phyloP scores from a whole-genome alignment of 2,113 vertebrate species.

The Saccopteryx leptura region DNA sequence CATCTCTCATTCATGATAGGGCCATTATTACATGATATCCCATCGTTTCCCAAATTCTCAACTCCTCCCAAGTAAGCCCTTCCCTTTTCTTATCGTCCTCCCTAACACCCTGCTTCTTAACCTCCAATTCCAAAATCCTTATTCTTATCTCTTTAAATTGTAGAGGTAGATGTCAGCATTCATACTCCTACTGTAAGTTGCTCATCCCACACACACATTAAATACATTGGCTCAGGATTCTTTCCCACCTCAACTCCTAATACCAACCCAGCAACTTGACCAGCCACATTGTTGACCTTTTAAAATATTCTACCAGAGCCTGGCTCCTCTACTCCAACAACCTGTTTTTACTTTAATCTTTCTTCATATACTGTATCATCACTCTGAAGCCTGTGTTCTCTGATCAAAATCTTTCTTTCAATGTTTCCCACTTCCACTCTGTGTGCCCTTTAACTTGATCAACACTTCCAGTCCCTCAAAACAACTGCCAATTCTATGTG shows the following conservation, averaged over 20 bases:
- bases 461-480: not conserved
- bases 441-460: constrained; percentile 22
- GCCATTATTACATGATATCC: not conserved
- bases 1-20: not conserved
- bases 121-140: constrained; percentile 36
- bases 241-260: not conserved
- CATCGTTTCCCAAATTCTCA: constrained; percentile 16
- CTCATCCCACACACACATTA: not conserved
- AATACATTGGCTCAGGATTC: not conserved
- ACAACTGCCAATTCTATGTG: not conserved
- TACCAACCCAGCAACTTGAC: not conserved
- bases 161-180: not conserved
- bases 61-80: not conserved
- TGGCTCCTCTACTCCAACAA: not conserved
- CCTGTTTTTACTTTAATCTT: constrained; percentile 45
- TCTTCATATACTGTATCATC: not conserved
- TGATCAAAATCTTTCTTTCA: not conserved
- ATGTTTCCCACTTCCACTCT: constrained; percentile 30
- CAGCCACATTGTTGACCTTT: not conserved
- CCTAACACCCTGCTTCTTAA: not conserved
- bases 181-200: not conserved
- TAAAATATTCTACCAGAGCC: not conserved
- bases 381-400: not conserved
- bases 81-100: not conserved
- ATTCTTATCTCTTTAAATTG: constrained; percentile 23